A percentile compares a stretch with the other conserved stretches of the same genome.
phyloP scores from a whole-genome alignment of 2,888 invertebrate species.

The Byasa hedistus region DNA sequence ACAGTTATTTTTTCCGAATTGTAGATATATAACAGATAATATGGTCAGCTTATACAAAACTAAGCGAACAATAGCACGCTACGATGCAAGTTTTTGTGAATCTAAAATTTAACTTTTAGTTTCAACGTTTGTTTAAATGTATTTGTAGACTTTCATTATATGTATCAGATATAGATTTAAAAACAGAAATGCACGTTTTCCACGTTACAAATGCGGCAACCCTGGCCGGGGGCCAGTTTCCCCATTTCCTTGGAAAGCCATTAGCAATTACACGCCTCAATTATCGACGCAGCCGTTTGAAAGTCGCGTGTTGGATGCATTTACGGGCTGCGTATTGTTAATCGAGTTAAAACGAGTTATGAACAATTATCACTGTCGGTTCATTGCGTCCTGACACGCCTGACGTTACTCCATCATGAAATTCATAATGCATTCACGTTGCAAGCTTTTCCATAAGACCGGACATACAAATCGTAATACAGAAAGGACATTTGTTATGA shows the following conservation, averaged over 20 bases:
- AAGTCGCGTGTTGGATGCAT: constrained; percentile 34
- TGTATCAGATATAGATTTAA: not conserved
- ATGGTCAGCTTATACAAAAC: no score
- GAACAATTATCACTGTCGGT: constrained; percentile 22
- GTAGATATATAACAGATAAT: no score
- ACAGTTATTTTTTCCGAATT: no score
- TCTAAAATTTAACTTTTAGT: no score
- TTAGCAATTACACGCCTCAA: constrained; percentile 37
- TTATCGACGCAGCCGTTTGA: constrained; percentile 29
- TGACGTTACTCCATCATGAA: constrained; percentile 10
- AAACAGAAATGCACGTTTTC: not conserved
- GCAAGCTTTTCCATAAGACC: constrained; percentile 13
- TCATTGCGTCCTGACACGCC: constrained; percentile 20
- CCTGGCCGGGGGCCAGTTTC: constrained; percentile 28
- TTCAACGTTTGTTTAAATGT: no score
- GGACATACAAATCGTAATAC: no score
- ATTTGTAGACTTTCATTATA: no score
- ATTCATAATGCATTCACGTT: constrained; percentile 17
- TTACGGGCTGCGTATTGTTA: constrained; percentile 24
- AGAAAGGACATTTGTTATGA: no score
- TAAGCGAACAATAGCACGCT: no score
- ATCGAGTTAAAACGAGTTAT: constrained; percentile 24
- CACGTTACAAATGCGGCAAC: constrained; percentile 1
- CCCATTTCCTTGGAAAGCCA: constrained; percentile 38
- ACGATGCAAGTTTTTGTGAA: no score